Evolutionary conservation across 92 coral and sea anemone species (phyloP).

Genomic region (Isaurus tuberculatus): DNA sequence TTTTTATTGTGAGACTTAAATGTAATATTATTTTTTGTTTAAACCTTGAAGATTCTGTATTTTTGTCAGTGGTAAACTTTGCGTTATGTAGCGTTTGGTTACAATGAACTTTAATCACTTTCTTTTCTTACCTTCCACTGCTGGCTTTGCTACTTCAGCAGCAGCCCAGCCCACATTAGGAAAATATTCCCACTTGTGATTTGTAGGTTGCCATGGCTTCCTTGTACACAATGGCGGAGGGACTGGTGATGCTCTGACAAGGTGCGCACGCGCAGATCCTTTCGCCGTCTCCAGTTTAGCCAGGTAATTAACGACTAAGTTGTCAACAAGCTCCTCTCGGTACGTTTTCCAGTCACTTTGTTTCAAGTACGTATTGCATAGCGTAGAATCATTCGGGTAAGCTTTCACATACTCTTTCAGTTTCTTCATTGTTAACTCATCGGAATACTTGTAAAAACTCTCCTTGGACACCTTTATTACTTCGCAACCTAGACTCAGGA

Average conservation of each 20-base stretch:
- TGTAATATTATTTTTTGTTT: no score
- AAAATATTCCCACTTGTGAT: slow-evolving; percentile 75
- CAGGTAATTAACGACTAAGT: slow-evolving; percentile 66
- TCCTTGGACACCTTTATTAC: slow-evolving; percentile 86
- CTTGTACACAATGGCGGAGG: slow-evolving; percentile 80
- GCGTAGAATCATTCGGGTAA: slow-evolving; percentile 81
- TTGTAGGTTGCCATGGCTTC: slow-evolving; percentile 61
- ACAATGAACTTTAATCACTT: no score
- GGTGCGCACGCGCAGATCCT: slow-evolving; percentile 70
- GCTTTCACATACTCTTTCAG: slow-evolving; percentile 59
- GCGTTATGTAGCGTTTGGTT: no score
- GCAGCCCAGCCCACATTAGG: slow-evolving; percentile 74
- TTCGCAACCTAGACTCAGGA: slow-evolving; percentile 91
- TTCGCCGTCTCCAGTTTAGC: slow-evolving; percentile 68
- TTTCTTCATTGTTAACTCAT: slow-evolving; percentile 65
- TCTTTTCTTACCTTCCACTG: slow-evolving; percentile 62
- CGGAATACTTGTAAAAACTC: slow-evolving; percentile 66
- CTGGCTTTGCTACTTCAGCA: slow-evolving; percentile 53
- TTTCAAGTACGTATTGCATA: slow-evolving; percentile 77
- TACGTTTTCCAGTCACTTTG: slow-evolving; percentile 92
- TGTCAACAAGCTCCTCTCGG: slow-evolving; percentile 88
- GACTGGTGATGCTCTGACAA: slow-evolving; percentile 70
- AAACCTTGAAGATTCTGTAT: no score
- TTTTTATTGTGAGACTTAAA: no score
- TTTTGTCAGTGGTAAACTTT: no score